A percentile compares a stretch with the other conserved stretches of the same genome.
Evolutionary conservation across 1,140 invertebrate species (phyloP).

Genomic region (Formica exsecta): DNA sequence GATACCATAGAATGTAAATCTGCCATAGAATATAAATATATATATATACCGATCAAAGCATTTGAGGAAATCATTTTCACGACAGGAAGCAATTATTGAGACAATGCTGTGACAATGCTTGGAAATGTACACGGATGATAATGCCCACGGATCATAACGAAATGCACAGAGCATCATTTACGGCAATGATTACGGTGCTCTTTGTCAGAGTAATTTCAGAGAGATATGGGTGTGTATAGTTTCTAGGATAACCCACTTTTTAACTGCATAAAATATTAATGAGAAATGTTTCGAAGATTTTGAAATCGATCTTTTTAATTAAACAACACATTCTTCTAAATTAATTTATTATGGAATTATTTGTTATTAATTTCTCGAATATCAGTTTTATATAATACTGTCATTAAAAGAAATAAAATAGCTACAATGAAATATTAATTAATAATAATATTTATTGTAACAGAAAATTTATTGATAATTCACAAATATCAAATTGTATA

Average conservation of each 20-base stretch:
- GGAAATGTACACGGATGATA: not conserved
- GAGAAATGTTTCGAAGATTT: not conserved
- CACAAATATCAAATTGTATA: no score
- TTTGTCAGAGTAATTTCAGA: constrained; percentile 15
- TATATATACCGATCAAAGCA: not conserved
- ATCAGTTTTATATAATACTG: not conserved
- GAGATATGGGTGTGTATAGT: not conserved
- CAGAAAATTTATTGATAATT: no score
- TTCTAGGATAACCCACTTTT: constrained; percentile 10
- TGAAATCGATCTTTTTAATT: not conserved
- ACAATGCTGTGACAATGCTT: not conserved
- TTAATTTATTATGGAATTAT: not conserved
- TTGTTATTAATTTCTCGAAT: not conserved
- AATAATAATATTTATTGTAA: no score
- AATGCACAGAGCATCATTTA: not conserved
- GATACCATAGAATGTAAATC: not conserved
- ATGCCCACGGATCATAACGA: not conserved
- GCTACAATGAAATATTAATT: no score
- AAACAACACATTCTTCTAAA: not conserved
- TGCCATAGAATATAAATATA: no score
- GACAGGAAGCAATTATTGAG: constrained; percentile 1
- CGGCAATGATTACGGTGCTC: not conserved
- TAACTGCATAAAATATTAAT: not conserved
- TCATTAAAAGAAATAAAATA: not conserved
- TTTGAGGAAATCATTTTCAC: not conserved